A percentile compares a stretch with the other conserved stretches of the same genome.
These are phyloP conservation scores for Venturia canescens DNA, from an alignment of 1,140 invertebrate genomes.

Conservation along the genomic window DNA sequence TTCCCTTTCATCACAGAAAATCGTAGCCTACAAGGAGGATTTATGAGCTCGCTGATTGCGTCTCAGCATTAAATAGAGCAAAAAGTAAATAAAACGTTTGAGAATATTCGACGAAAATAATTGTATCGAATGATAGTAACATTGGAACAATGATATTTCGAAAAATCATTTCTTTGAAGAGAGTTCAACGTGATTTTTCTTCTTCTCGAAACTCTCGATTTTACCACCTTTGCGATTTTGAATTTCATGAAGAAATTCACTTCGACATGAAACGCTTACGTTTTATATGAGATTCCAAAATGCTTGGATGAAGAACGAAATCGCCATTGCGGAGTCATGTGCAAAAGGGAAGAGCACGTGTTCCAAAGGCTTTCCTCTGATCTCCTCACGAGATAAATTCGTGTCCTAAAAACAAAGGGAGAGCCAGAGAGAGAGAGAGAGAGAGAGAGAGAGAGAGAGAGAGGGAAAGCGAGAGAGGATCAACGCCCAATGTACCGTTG, in stretches of 20 bases:
- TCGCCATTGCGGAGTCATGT: background rate
- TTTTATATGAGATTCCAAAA: too few relatives aligned
- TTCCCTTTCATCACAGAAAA: conserved; percentile 29
- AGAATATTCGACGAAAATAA: too few relatives aligned
- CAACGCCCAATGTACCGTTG: conserved; percentile 36
- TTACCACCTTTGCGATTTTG: too few relatives aligned
- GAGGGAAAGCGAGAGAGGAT: background rate
- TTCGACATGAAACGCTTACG: too few relatives aligned
- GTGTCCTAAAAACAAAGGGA: background rate
- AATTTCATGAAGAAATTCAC: too few relatives aligned
- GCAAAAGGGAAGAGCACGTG: background rate
- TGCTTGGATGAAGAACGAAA: background rate
- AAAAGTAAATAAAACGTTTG: background rate
- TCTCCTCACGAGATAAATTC: conserved; percentile 17
- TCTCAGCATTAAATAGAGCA: background rate
- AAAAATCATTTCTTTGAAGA: too few relatives aligned
- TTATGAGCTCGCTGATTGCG: conserved; percentile 20
- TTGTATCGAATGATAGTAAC: too few relatives aligned
- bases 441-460: background rate
- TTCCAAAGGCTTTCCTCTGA: background rate
- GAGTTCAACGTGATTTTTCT: too few relatives aligned
- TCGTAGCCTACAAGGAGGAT: conserved; percentile 3
- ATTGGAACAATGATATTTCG: too few relatives aligned
- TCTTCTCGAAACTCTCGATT: too few relatives aligned
- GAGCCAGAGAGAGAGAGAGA: too few relatives aligned